Evolutionary conservation across 2,113 vertebrate genomes (phyloP), one percentile per base, ranked within the genome.

Genomic region (Grantiella picta): DNA sequence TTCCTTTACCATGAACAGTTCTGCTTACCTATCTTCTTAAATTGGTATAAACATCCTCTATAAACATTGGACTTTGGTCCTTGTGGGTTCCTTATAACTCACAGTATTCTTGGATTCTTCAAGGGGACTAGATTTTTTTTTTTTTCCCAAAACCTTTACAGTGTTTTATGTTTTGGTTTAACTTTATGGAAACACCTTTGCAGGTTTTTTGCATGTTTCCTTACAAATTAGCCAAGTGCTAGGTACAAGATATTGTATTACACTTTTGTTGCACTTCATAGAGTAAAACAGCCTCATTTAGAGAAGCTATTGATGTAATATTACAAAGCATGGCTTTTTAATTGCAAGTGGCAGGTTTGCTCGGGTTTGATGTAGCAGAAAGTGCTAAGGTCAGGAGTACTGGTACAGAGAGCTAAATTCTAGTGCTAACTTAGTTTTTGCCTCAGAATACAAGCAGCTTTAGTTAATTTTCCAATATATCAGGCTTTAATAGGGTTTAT

Each of bases 191-290:
- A 96, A 92, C 91, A 96, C 89, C 95, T 97, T 94, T 82, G 35
- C 60, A 86, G 90, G 36, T 38, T 84, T 82, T 92, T 92, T 94
- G 91, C 91, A 92, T 97, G 95, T 81, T 94, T 86, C 64, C 23
- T 94, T 80, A 69, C 27, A 40, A 63, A 47, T 90, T 95, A 96
- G 59, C 38, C 3, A 15, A 94, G 59, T 56, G 19, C 68, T 94
- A 92, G 90, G 90, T 94, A 83, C 77, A 98, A 86, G 86, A 86
- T 97, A 94, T 14, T 94, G 14, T 95, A 96, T 96, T 92, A 96
- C 77, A 94, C 81, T 90, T 93, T 56, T 75, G 79, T 95, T 97
- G 95, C 93, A 97, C 89, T 97, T 96, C 60, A 36, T 95, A 93
- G 92, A 95, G 86, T 91, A 81, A 76, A 79, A 49, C 75, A 90